Conservation (phyloP, 23 tunicate species). For the Ciona savignyi region DNA sequence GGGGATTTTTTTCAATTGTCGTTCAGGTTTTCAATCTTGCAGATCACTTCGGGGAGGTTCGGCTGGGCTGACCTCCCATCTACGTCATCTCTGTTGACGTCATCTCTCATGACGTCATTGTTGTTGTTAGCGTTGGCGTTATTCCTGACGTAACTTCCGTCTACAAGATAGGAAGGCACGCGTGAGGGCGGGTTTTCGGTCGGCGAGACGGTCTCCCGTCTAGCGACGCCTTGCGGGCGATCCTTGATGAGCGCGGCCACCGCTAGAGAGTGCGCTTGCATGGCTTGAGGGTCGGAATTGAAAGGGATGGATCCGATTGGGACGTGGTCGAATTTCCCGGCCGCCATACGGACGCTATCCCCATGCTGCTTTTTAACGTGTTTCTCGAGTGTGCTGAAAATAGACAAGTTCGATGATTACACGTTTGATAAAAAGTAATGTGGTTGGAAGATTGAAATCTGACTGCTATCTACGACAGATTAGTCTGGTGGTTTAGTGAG, state of each 20-base stretch:
- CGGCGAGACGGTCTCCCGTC: neutral
- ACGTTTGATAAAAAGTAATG: too few species aligned
- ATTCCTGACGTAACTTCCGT: neutral
- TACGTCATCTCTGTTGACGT: too few species aligned
- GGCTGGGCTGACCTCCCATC: too few species aligned
- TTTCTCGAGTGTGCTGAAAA: constrained; percentile 81
- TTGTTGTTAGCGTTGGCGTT: constrained; percentile 11
- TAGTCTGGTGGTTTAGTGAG: too few species aligned
- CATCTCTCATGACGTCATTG: constrained; percentile 4
- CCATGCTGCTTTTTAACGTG: constrained; percentile 97
- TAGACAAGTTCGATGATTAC: neutral
- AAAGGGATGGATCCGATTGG: neutral
- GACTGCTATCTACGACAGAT: too few species aligned
- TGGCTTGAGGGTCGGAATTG: too few species aligned
- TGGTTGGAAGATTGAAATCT: too few species aligned
- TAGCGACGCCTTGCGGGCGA: neutral
- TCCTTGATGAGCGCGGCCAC: too few species aligned
- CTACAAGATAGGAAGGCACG: neutral
- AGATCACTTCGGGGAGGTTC: too few species aligned
- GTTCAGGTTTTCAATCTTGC: too few species aligned
- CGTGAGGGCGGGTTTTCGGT: neutral
- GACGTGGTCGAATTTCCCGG: constrained; percentile 17
- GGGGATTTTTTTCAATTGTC: too few species aligned
- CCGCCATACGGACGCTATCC: constrained; percentile 46
- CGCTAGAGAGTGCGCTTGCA: too few species aligned